Percentiles rank a stretch among this genome's conserved stretches.
Evolutionary conservation across 2,888 invertebrate species (phyloP).

Genomic region (Iphiclides podalirius): DNA sequence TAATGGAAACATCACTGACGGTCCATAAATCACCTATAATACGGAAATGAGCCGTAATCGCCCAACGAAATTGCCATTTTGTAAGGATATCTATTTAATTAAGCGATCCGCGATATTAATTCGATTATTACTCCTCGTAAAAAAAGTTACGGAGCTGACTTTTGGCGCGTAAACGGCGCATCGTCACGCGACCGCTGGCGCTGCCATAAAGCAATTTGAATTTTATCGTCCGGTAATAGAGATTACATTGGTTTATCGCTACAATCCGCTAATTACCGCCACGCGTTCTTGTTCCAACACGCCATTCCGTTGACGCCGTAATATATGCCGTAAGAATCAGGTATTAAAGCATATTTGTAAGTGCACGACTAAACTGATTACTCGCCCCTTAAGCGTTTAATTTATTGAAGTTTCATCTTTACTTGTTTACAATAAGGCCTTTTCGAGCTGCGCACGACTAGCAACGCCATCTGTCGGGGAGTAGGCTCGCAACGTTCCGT

Average conservation of each 20-base stretch:
- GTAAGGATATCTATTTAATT: conserved; percentile 70
- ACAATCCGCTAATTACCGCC: conserved; percentile 63
- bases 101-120: conserved; percentile 74
- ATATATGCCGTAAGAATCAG: conserved; percentile 40
- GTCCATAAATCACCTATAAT: conserved; percentile 19
- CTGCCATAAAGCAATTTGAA: conserved; percentile 67
- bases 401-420: conserved; percentile 29
- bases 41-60: conserved; percentile 24
- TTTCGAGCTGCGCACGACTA: conserved; percentile 25
- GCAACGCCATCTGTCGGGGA: conserved; percentile 38
- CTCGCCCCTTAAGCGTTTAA: not conserved
- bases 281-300: conserved; percentile 51
- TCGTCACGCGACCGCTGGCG: conserved; percentile 51
- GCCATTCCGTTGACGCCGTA: conserved; percentile 41
- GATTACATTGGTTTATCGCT: conserved; percentile 70
- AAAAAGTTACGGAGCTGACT: conserved; percentile 65
- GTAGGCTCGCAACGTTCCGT: conserved; percentile 46
- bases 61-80: conserved; percentile 33
- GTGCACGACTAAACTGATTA: not conserved
- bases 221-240: conserved; percentile 69
- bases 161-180: conserved; percentile 58
- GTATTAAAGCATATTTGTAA: conserved; percentile 32
- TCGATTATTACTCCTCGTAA: conserved; percentile 72
- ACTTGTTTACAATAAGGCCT: conserved; percentile 26
- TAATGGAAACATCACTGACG: too few relatives aligned